Conservation (phyloP, 2,797 vertebrate genomes). For the Girardinus metallicus region DNA sequence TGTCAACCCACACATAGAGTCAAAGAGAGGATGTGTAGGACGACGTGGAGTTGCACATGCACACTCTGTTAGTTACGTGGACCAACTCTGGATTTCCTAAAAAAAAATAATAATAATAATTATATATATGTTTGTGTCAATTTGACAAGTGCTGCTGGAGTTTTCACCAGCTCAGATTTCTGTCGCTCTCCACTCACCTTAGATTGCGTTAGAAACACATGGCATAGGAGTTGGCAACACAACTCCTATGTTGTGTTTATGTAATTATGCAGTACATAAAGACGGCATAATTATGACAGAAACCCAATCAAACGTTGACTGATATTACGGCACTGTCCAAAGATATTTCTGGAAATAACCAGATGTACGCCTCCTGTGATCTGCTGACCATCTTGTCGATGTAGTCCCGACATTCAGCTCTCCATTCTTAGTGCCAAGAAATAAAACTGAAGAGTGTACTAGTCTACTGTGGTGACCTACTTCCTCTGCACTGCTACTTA, state of each 20-base stretch:
- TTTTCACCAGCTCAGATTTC: neutral
- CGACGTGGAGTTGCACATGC: conserved; percentile 45
- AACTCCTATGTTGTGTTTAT: too few species aligned
- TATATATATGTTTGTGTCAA: conserved; percentile 61
- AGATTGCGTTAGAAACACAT: neutral
- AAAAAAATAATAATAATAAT: neutral
- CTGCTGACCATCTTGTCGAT: conserved; percentile 30
- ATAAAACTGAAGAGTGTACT: conserved; percentile 59
- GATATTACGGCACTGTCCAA: neutral
- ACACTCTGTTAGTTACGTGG: conserved; percentile 53
- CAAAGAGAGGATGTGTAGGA: conserved; percentile 46
- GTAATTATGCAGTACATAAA: neutral
- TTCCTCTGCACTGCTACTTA: conserved; percentile 67
- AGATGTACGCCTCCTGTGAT: conserved; percentile 13
- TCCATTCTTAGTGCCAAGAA: conserved; percentile 64
- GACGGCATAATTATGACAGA: neutral
- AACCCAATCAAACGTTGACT: neutral
- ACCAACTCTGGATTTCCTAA: conserved; percentile 70
- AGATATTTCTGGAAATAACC: neutral
- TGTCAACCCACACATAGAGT: conserved; percentile 62
- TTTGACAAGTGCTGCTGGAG: conserved; percentile 29
- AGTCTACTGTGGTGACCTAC: conserved; percentile 69
- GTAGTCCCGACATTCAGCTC: conserved; percentile 64
- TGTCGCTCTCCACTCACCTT: neutral
- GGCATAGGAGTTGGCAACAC: neutral